Evolutionary conservation across 2,797 vertebrate species (phyloP).

Genomic region (Scomberomorus guttatus): DNA sequence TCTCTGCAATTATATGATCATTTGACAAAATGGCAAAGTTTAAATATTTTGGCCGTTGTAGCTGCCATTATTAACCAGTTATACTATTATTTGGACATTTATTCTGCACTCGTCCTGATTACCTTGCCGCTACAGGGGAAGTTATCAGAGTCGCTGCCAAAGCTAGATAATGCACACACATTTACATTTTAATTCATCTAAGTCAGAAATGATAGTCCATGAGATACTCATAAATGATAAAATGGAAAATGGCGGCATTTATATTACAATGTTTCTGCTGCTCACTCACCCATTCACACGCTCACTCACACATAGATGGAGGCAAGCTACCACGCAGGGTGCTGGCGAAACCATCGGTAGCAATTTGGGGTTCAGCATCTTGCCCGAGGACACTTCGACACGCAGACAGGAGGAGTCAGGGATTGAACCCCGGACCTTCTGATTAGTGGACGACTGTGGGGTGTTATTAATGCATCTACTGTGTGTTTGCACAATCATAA

Average conservation of each 20-base stretch:
- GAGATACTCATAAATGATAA: too few species aligned
- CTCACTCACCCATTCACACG: too few species aligned
- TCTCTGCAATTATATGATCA: slow-evolving; percentile 6
- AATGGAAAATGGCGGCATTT: too few species aligned
- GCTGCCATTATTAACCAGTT: background rate
- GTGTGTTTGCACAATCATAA: slow-evolving; percentile 12
- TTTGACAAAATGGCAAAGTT: slow-evolving; percentile 8
- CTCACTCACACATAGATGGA: too few species aligned
- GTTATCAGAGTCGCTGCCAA: background rate
- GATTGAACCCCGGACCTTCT: too few species aligned
- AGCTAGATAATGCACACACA: background rate
- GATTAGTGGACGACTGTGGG: background rate
- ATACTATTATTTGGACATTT: slow-evolving; percentile 4
- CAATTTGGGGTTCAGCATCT: too few species aligned
- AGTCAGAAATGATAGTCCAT: background rate
- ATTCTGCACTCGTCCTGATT: background rate
- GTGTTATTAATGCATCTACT: slow-evolving; percentile 5
- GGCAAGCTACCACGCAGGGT: too few species aligned
- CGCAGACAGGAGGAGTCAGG: too few species aligned
- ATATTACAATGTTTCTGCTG: too few species aligned
- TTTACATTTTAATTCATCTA: background rate
- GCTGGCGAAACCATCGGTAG: too few species aligned
- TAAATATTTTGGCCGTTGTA: background rate
- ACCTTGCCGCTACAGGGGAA: too few species aligned
- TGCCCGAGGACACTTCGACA: too few species aligned